These are phyloP conservation scores for Ornithorhynchus anatinus DNA, from an alignment of 2,113 vertebrate species.

Conservation along the genomic window DNA sequence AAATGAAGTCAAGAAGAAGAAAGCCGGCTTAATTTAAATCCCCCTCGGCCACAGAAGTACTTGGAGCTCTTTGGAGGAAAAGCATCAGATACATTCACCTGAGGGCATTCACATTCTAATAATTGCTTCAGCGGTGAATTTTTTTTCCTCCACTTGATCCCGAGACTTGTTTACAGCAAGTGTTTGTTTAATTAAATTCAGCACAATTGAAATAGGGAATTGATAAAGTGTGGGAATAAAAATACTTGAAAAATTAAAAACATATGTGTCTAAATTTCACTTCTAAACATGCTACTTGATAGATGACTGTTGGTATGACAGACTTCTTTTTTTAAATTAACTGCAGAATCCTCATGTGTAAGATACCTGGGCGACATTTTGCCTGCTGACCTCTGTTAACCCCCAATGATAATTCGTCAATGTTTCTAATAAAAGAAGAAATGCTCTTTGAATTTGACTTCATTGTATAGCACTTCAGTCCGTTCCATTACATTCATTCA, in stretches of 20 bases:
- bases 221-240: too few relatives aligned
- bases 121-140: neutral
- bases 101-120: neutral
- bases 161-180: too few relatives aligned
- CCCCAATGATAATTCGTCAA: neutral
- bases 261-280: too few relatives aligned
- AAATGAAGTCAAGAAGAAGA: neutral
- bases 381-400: neutral
- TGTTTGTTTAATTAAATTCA: too few relatives aligned
- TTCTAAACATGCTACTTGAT: neutral
- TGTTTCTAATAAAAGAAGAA: neutral
- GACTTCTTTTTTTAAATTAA: neutral
- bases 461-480: neutral
- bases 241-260: too few relatives aligned
- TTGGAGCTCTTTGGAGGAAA: neutral
- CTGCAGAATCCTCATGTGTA: neutral
- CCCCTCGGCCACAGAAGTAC: neutral
- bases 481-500: neutral
- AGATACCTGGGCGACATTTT: neutral
- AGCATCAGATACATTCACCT: neutral
- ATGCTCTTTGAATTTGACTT: neutral
- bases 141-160: too few relatives aligned
- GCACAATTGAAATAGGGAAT: neutral
- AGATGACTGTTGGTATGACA: neutral
- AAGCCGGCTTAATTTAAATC: neutral